Percentiles rank a stretch among this genome's conserved stretches.
Evolutionary conservation across 2,888 invertebrate genomes (phyloP).

Genomic region (Pristionchus japonicus): DNA sequence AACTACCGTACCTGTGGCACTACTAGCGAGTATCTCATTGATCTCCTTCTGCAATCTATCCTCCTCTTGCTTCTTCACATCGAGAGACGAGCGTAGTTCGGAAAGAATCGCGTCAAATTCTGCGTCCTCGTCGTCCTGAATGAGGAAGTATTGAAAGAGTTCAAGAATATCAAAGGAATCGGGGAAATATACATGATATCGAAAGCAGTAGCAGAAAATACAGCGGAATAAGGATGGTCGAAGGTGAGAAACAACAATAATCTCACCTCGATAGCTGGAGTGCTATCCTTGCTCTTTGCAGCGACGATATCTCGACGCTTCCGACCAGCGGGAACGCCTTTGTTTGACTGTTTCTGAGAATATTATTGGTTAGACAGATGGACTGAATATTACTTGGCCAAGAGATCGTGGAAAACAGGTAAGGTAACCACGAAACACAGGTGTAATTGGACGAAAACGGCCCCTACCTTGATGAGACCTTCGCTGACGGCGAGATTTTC

Average conservation of each 20-base stretch:
- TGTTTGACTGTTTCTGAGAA: slow-evolving; percentile 15
- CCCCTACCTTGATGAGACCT: slow-evolving; percentile 23
- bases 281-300: slow-evolving; percentile 26
- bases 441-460: too few relatives aligned
- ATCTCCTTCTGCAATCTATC: slow-evolving; percentile 66
- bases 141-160: too few relatives aligned
- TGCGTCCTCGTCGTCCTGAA: slow-evolving; percentile 13
- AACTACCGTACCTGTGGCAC: slow-evolving; percentile 48
- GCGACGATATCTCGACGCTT: slow-evolving; percentile 20
- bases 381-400: too few relatives aligned
- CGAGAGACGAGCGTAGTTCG: slow-evolving; percentile 64
- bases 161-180: background rate
- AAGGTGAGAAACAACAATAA: background rate
- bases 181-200: background rate
- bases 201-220: too few relatives aligned
- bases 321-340: slow-evolving; percentile 33
- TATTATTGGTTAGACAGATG: too few relatives aligned
- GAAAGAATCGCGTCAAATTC: slow-evolving; percentile 51
- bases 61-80: slow-evolving; percentile 60
- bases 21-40: slow-evolving; percentile 57
- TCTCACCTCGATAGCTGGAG: background rate
- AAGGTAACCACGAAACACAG: background rate
- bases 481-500: slow-evolving; percentile 40
- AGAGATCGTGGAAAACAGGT: too few relatives aligned
- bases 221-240: background rate